Evolutionary conservation across 2,113 vertebrate species (phyloP).

Genomic region (Ictidomys tridecemlineatus): DNA sequence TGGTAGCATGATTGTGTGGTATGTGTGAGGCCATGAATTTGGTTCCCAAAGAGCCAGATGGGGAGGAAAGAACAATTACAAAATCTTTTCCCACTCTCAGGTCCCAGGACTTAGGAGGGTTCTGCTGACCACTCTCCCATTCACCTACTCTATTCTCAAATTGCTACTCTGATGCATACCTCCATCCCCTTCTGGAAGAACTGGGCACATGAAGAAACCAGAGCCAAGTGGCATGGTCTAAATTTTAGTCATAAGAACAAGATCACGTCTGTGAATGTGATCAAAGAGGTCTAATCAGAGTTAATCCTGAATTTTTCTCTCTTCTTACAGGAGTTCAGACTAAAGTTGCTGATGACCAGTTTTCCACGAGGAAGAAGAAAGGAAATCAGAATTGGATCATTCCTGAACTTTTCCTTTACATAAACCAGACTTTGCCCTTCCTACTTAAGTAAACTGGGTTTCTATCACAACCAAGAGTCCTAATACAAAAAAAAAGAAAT

Average conservation of each 20-base stretch:
- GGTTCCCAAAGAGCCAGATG: too few relatives aligned
- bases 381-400: not conserved
- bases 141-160: not conserved
- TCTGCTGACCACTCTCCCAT: not conserved
- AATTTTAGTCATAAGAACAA: not conserved
- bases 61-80: too few relatives aligned
- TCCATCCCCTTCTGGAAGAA: not conserved
- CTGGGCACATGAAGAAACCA: not conserved
- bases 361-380: not conserved
- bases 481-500: not conserved
- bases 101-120: not conserved
- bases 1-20: too few relatives aligned
- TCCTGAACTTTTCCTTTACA: not conserved
- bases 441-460: not conserved
- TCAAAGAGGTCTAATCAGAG: not conserved
- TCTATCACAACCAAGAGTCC: not conserved
- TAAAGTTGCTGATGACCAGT: not conserved
- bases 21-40: too few relatives aligned
- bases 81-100: not conserved
- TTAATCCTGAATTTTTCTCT: slow-evolving; percentile 30
- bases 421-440: not conserved
- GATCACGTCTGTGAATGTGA: not conserved
- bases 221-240: not conserved
- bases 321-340: not conserved
- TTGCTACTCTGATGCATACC: too few relatives aligned